phyloP scores from a whole-genome alignment of 2,888 invertebrate species.

The Athetis lepigone region DNA sequence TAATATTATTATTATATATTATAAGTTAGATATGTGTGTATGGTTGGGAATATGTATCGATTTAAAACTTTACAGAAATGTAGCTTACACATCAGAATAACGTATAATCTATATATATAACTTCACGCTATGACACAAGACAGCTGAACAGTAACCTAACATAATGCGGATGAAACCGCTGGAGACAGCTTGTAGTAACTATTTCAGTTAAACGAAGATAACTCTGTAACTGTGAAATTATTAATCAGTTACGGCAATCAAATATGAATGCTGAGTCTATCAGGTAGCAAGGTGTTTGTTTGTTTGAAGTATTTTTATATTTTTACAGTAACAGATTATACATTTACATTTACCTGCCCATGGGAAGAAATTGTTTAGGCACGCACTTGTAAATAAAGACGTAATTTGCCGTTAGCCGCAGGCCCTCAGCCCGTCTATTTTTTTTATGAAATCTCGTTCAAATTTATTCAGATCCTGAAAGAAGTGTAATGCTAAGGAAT shows the following conservation, averaged over 20 bases:
- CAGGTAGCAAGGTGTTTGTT: no score
- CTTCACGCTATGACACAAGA: no score
- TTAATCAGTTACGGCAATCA: background rate
- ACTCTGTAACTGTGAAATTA: background rate
- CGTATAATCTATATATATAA: no score
- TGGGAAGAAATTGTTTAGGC: conserved; percentile 74
- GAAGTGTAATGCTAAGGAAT: conserved; percentile 87
- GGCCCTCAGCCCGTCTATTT: conserved; percentile 82
- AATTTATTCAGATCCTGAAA: conserved; percentile 88
- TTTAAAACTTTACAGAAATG: no score
- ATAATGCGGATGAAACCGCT: no score
- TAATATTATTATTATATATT: no score
- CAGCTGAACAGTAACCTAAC: no score
- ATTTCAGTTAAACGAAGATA: background rate
- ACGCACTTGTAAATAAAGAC: conserved; percentile 85
- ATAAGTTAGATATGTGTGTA: no score
- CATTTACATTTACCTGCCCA: conserved; percentile 61
- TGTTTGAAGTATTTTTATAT: conserved; percentile 13
- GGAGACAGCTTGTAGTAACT: no score
- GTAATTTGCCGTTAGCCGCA: conserved; percentile 87
- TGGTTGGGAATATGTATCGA: no score
- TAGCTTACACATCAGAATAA: no score
- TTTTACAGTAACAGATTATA: conserved; percentile 33
- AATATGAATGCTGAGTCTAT: no score
- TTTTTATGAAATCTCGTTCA: conserved; percentile 85